Evolutionary conservation across 2,888 invertebrate species (phyloP).

Genomic region (Petrolisthes manimaculis): DNA sequence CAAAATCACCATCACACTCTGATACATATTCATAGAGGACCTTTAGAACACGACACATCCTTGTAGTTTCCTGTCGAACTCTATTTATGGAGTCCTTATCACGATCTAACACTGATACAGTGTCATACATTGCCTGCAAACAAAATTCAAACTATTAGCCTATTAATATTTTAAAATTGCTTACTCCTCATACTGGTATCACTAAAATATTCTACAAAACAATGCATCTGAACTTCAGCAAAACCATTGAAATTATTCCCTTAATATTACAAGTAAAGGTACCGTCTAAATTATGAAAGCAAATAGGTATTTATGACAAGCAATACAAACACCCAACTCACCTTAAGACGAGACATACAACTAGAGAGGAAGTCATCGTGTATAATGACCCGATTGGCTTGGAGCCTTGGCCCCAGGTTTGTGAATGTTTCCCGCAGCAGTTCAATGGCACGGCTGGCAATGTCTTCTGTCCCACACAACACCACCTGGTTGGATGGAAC

Average conservation of each 20-base stretch:
- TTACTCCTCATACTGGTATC: too few relatives aligned
- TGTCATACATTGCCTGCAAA: constrained; percentile 83
- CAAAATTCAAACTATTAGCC: too few relatives aligned
- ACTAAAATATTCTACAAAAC: too few relatives aligned
- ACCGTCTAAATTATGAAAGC: neutral
- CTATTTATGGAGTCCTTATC: constrained; percentile 73
- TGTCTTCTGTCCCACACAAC: constrained; percentile 90
- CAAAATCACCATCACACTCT: constrained; percentile 70
- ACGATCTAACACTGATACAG: constrained; percentile 78
- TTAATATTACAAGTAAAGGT: too few relatives aligned
- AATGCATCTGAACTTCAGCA: too few relatives aligned
- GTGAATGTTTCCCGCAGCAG: constrained; percentile 93
- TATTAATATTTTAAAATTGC: too few relatives aligned
- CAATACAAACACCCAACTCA: neutral
- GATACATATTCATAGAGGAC: constrained; percentile 93
- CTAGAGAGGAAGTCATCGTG: constrained; percentile 66
- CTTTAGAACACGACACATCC: constrained; percentile 93
- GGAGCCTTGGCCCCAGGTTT: constrained; percentile 88
- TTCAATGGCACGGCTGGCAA: constrained; percentile 91
- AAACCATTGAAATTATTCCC: too few relatives aligned
- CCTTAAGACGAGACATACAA: constrained; percentile 65
- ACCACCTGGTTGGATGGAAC: constrained; percentile 76
- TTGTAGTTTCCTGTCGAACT: constrained; percentile 79
- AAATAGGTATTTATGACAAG: neutral
- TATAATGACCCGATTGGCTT: constrained; percentile 75